These are phyloP conservation scores for Eurytoma californica DNA, from an alignment of 2,888 invertebrate genomes.

Conservation along the genomic window DNA sequence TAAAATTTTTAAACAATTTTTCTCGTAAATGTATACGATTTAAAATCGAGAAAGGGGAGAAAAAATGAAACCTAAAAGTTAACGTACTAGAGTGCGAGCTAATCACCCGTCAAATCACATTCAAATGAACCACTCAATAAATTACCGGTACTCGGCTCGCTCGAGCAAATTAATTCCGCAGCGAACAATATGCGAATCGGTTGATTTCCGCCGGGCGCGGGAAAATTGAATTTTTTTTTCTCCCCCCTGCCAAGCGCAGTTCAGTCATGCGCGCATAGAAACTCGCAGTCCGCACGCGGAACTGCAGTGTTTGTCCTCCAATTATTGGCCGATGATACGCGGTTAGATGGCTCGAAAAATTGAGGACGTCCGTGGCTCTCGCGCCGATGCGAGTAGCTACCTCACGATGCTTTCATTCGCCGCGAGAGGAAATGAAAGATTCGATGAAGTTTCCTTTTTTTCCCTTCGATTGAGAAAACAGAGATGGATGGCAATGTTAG, in stretches of 20 bases:
- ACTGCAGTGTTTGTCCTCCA: constrained; percentile 17
- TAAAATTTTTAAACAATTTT: too few species aligned
- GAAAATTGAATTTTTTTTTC: not conserved
- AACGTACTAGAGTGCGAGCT: too few species aligned
- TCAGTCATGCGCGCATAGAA: too few species aligned
- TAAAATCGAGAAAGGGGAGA: too few species aligned
- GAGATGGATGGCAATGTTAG: not conserved
- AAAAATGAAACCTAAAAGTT: too few species aligned
- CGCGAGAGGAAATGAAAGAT: not conserved
- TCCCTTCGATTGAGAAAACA: not conserved
- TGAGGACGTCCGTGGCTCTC: constrained; percentile 3
- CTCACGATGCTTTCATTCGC: too few species aligned
- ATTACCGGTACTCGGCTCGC: not conserved
- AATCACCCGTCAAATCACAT: too few species aligned
- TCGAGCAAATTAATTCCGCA: not conserved
- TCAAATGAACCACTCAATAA: not conserved
- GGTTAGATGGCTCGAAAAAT: constrained; percentile 27
- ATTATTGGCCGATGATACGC: constrained; percentile 22
- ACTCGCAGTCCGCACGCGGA: too few species aligned
- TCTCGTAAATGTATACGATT: too few species aligned
- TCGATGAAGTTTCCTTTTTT: not conserved
- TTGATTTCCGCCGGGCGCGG: too few species aligned
- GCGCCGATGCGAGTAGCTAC: not conserved
- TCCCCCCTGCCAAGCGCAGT: not conserved
- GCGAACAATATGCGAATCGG: too few species aligned